phyloP scores from a whole-genome alignment of 2,888 invertebrate species.

The Orchestes rusci region DNA sequence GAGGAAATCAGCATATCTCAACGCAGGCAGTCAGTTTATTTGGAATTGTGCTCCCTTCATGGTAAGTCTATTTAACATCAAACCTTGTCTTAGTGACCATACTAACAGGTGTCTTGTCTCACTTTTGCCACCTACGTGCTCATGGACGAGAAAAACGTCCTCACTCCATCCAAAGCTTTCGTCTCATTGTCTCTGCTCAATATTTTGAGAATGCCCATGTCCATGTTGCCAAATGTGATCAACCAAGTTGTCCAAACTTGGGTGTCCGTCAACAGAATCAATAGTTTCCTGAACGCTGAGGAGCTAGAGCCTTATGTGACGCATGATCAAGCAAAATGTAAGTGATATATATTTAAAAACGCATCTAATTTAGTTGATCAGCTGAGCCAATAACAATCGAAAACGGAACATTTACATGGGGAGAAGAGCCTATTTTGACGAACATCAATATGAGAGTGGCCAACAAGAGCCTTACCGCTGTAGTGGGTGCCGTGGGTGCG shows the following conservation, averaged over 20 bases:
- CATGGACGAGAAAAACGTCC: constrained; percentile 39
- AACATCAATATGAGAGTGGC: constrained; percentile 38
- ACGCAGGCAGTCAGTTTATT: constrained; percentile 51
- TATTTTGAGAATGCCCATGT: constrained; percentile 50
- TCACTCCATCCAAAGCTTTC: constrained; percentile 49
- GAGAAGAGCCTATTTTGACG: constrained; percentile 29
- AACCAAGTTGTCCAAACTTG: constrained; percentile 36
- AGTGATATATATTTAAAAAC: too few relatives aligned
- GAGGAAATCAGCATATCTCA: constrained; percentile 50
- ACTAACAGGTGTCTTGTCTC: constrained; percentile 33
- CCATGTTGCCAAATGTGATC: constrained; percentile 45
- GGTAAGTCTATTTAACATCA: not conserved
- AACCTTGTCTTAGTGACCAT: too few relatives aligned
- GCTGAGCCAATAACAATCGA: constrained; percentile 46
- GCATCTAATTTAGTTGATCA: too few relatives aligned
- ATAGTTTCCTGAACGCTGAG: constrained; percentile 85
- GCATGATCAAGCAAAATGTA: constrained; percentile 48
- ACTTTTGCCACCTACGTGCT: constrained; percentile 42
- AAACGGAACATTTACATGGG: constrained; percentile 50
- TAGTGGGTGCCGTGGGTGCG: constrained; percentile 46
- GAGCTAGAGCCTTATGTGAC: constrained; percentile 74
- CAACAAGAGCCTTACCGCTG: constrained; percentile 38
- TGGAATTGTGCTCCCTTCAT: constrained; percentile 56
- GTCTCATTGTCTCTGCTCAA: constrained; percentile 53
- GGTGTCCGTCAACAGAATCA: constrained; percentile 59